A percentile compares a stretch with the other conserved stretches of the same genome.
These are phyloP conservation scores for Oncorhynchus mykiss DNA, from an alignment of 2,113 vertebrate species.

Conservation along the genomic window DNA sequence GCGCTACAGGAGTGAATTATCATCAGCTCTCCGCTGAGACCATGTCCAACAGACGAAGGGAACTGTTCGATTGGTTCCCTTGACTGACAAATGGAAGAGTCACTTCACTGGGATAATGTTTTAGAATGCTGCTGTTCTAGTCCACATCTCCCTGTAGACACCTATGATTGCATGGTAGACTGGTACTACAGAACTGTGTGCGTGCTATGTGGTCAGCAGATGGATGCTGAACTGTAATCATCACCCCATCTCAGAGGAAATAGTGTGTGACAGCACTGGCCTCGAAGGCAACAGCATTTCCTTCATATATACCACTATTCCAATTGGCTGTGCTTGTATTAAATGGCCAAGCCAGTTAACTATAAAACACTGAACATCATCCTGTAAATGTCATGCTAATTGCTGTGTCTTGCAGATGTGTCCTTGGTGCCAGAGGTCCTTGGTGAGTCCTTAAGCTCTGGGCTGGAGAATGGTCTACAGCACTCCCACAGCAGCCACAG, in stretches of 20 bases:
- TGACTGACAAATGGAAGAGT: constrained; percentile 1
- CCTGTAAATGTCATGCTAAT: background rate
- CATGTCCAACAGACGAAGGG: constrained; percentile 9
- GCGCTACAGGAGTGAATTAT: background rate
- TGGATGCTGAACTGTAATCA: constrained; percentile 7
- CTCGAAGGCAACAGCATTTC: too few relatives aligned
- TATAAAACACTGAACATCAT: too few relatives aligned
- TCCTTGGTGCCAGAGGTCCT: constrained; percentile 49
- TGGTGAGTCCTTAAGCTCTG: constrained; percentile 33
- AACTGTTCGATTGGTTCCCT: constrained; percentile 12
- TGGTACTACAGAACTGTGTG: constrained; percentile 11
- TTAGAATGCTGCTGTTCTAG: too few relatives aligned
- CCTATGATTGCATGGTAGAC: constrained; percentile 15
- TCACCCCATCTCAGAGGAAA: background rate
- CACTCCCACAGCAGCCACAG: constrained; percentile 46
- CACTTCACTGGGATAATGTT: too few relatives aligned
- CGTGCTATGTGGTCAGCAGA: background rate
- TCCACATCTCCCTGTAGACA: constrained; percentile 5
- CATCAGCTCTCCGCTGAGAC: too few relatives aligned
- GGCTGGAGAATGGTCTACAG: constrained; percentile 47
- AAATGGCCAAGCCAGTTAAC: too few relatives aligned
- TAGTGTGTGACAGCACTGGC: background rate
- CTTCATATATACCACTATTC: too few relatives aligned
- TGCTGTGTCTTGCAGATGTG: constrained; percentile 61
- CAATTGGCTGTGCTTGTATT: background rate